A percentile compares a stretch with the other conserved stretches of the same genome.
These are phyloP conservation scores for Sicus ferrugineus DNA, from an alignment of 2,888 invertebrate genomes.

Conservation along the genomic window DNA sequence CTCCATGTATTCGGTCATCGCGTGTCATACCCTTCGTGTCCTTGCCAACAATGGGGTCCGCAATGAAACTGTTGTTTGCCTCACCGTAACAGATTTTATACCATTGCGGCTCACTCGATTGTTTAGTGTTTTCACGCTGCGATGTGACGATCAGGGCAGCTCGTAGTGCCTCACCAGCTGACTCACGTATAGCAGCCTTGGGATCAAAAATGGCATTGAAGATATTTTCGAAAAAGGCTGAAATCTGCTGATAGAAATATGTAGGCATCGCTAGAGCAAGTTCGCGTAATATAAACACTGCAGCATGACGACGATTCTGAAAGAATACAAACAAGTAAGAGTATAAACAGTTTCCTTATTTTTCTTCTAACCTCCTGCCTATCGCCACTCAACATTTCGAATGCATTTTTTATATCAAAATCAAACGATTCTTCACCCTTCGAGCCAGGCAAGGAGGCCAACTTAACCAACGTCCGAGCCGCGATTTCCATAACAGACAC, in stretches of 20 bases:
- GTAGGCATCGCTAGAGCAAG: conserved; percentile 95
- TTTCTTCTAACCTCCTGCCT: conserved; percentile 74
- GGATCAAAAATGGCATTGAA: conserved; percentile 91
- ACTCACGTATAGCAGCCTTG: conserved; percentile 89
- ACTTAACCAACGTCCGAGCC: conserved; percentile 91
- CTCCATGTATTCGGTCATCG: conserved; percentile 93
- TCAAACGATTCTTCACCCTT: conserved; percentile 98
- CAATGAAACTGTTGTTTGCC: conserved; percentile 75
- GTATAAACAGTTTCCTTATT: neutral
- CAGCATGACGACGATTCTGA: conserved; percentile 85
- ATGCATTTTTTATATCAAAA: conserved; percentile 94
- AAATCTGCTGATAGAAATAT: conserved; percentile 95
- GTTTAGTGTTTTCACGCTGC: conserved; percentile 94
- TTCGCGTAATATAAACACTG: conserved; percentile 90
- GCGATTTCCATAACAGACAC: conserved; percentile 95
- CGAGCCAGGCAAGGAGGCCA: conserved; percentile 90
- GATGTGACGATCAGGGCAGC: conserved; percentile 94
- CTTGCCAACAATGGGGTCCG: conserved; percentile 70
- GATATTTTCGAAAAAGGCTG: conserved; percentile 92
- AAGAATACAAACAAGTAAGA: conserved; percentile 39
- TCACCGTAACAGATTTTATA: conserved; percentile 94
- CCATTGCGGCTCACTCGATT: conserved; percentile 89
- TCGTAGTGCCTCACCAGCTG: conserved; percentile 91
- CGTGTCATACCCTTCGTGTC: conserved; percentile 79
- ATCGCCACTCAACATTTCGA: conserved; percentile 93